Conservation (phyloP, 2,888 invertebrate genomes). For the Drosophila sordidula region DNA sequence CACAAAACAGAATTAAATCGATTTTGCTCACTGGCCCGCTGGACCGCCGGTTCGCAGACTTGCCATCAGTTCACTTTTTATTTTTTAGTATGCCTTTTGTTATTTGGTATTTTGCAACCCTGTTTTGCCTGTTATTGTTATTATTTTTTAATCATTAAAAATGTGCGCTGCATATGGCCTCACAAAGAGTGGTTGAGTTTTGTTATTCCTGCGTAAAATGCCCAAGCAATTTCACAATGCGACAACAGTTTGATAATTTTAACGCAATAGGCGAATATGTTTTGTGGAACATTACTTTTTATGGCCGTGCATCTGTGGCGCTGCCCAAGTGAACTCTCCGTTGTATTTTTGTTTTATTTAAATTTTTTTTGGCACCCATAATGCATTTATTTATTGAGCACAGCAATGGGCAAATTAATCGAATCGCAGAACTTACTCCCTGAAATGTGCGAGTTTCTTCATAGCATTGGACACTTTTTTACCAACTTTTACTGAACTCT, state of each 20-base stretch:
- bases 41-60: neutral
- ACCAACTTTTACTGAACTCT: slow-evolving; percentile 1
- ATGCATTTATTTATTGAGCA: slow-evolving; percentile 39
- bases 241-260: no score
- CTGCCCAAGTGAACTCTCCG: neutral
- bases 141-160: slow-evolving; percentile 38
- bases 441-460: slow-evolving; percentile 47
- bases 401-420: slow-evolving; percentile 54
- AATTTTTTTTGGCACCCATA: slow-evolving; percentile 26
- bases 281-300: neutral
- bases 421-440: slow-evolving; percentile 56
- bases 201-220: neutral
- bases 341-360: neutral
- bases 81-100: slow-evolving; percentile 21
- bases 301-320: slow-evolving; percentile 13
- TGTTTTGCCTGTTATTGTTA: slow-evolving; percentile 9
- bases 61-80: slow-evolving; percentile 16
- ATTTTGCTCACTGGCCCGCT: slow-evolving; percentile 40
- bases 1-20: slow-evolving; percentile 61
- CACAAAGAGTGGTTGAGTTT: neutral
- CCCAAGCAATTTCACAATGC: neutral
- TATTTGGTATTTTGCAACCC: neutral
- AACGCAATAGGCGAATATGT: slow-evolving; percentile 3
- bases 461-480: neutral
- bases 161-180: slow-evolving; percentile 5